These are phyloP conservation scores for Maccullochella peelii DNA, from an alignment of 2,113 vertebrate species.

Conservation along the genomic window DNA sequence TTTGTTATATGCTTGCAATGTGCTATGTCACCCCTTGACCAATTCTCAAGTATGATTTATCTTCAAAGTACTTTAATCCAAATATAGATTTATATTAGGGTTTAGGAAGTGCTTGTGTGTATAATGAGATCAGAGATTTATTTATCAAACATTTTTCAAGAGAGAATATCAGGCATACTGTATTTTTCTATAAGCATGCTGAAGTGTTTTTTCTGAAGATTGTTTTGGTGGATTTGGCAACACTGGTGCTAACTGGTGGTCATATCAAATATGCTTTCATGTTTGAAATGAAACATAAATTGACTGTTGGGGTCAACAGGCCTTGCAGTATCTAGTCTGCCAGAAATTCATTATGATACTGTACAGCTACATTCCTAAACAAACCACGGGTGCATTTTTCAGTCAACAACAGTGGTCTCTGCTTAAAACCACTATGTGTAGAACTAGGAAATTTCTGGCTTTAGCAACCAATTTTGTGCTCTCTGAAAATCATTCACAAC, in stretches of 20 bases:
- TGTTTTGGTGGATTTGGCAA: neutral
- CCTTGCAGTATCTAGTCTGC: neutral
- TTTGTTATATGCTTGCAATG: conserved; percentile 14
- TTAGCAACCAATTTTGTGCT: neutral
- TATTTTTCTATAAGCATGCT: neutral
- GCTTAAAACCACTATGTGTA: neutral
- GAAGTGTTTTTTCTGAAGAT: neutral
- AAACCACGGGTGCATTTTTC: neutral
- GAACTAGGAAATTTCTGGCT: neutral
- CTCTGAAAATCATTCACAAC: neutral
- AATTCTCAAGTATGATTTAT: conserved; percentile 1
- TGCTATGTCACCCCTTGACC: neutral
- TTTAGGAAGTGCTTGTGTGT: conserved; percentile 6
- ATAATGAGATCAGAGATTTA: conserved; percentile 2
- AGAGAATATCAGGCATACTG: neutral
- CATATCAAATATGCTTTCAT: neutral
- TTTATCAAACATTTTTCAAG: neutral
- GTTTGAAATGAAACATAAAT: conserved; percentile 14
- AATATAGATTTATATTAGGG: neutral
- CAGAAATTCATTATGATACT: conserved; percentile 1
- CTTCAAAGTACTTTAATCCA: conserved; percentile 20
- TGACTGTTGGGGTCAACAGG: neutral
- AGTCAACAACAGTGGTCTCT: neutral
- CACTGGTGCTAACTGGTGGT: neutral
- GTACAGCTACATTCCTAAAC: neutral